Evolutionary conservation across 2,888 invertebrate species (phyloP).

Genomic region (Spodoptera littoralis): DNA sequence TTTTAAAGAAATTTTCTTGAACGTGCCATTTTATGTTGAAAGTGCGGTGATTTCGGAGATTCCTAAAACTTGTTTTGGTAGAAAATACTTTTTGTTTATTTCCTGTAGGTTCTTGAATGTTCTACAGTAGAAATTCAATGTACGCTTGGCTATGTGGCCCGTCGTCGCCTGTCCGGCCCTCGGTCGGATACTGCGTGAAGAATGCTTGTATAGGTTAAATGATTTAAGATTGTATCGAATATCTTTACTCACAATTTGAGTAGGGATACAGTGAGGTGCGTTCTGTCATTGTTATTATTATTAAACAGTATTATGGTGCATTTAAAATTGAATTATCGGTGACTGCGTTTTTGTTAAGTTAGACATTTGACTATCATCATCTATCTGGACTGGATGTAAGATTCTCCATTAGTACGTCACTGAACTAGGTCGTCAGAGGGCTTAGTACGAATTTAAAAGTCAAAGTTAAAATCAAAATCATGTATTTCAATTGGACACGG

Average conservation of each 20-base stretch:
- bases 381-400: no score
- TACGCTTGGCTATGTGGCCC: conserved; percentile 78
- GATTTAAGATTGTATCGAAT: conserved; percentile 19
- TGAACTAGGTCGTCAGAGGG: no score
- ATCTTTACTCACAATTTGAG: conserved; percentile 46
- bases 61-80: conserved; percentile 66
- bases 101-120: conserved; percentile 84
- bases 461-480: no score
- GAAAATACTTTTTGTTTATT: conserved; percentile 63
- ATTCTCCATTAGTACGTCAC: no score
- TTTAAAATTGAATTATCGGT: conserved; percentile 3
- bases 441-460: no score
- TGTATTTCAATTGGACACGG: no score
- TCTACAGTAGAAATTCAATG: conserved; percentile 85
- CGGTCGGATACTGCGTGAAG: conserved; percentile 43
- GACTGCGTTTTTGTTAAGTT: no score
- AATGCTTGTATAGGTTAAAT: conserved; percentile 46
- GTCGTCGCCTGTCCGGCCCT: conserved; percentile 62
- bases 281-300: neutral
- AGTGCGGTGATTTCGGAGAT: conserved; percentile 73
- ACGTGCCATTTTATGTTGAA: conserved; percentile 80
- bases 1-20: conserved; percentile 62
- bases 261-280: conserved; percentile 33
- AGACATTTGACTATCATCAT: no score
- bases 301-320: conserved; percentile 13